Base-by-base conservation (phyloP, 2,888 invertebrate genomes). In the Eurytoma californica region DNA sequence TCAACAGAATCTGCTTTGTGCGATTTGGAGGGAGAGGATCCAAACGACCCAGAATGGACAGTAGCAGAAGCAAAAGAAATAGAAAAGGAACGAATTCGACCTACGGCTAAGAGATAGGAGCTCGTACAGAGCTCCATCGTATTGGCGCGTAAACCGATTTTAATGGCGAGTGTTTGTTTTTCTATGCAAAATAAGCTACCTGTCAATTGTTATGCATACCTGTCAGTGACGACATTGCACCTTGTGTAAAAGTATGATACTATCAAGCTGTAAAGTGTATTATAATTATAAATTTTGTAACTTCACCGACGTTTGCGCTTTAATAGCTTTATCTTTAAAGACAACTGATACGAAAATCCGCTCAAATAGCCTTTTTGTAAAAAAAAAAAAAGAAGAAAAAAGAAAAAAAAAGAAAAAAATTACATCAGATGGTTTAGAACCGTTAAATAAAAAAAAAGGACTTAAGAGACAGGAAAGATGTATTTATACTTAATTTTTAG, bases 1-100 rank as follows among this genome's bases (percentile, higher is more conserved):
- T 90, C 91, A 58, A 91, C 91, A 28, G 91, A 91, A 84, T 93
- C 94, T 30, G 93, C 93, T 72, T 91, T 92, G 72, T 93, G 92
- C 82, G 95, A 95, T 82, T 87, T 90, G 81, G 90, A 90, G 61
- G 90, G 88, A 79, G 96, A 96, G 87, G 96, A 96, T 90, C 96
- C 96, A 39, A 95, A 96, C 88, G 96, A 96, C 91, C 94, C 94
- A 7, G 96, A 96, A 88, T 97, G 97, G 97, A 94, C 93, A 24
- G 93, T 90, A 70, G 88, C 88, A 0, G 92, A 92, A 74, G 92
- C 91, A 80, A 86, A 88, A 76, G 90, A 90, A 79, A 86, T 86
- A 82, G 90, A 90, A 83, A 90, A 90, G 84, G 90, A 90, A 77
- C 86, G 89, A 87, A 89, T 90, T 86, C 88, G 90, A 84, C 88